Conservation (phyloP, 2,113 vertebrate genomes). For the Oreotragus oreotragus region DNA sequence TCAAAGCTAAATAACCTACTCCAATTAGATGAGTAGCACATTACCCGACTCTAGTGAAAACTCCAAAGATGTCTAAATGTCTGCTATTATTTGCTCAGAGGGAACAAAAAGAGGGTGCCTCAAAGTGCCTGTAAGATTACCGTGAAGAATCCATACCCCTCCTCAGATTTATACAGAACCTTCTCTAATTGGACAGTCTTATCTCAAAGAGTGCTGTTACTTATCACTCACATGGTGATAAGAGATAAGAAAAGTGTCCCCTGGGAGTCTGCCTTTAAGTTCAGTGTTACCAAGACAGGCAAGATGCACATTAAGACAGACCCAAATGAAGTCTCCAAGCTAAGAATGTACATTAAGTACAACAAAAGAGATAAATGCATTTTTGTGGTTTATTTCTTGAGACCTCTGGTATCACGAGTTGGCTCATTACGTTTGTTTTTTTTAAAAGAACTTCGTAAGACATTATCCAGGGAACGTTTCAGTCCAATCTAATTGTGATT, state of each 20-base stretch:
- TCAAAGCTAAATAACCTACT: background rate
- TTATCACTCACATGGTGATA: background rate
- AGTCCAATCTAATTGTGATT: conserved; percentile 55
- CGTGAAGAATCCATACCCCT: background rate
- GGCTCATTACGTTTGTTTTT: background rate
- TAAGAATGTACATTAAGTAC: conserved; percentile 31
- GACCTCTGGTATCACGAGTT: conserved; percentile 23
- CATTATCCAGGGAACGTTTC: conserved; percentile 61
- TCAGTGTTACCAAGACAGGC: background rate
- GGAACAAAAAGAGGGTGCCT: background rate
- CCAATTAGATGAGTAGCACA: background rate
- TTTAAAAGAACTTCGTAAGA: conserved; percentile 22
- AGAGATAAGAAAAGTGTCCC: background rate
- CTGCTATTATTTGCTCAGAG: background rate
- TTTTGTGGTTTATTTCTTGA: conserved; percentile 57
- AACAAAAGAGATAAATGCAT: conserved; percentile 58
- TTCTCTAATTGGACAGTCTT: background rate
- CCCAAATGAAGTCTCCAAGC: background rate
- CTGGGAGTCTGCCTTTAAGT: background rate
- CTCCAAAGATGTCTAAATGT: background rate
- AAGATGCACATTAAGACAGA: background rate
- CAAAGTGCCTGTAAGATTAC: background rate
- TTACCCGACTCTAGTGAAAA: background rate
- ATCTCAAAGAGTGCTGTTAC: background rate
- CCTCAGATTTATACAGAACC: background rate